Conservation (phyloP, 2,888 invertebrate species). For the Andrena hattorfiana region DNA sequence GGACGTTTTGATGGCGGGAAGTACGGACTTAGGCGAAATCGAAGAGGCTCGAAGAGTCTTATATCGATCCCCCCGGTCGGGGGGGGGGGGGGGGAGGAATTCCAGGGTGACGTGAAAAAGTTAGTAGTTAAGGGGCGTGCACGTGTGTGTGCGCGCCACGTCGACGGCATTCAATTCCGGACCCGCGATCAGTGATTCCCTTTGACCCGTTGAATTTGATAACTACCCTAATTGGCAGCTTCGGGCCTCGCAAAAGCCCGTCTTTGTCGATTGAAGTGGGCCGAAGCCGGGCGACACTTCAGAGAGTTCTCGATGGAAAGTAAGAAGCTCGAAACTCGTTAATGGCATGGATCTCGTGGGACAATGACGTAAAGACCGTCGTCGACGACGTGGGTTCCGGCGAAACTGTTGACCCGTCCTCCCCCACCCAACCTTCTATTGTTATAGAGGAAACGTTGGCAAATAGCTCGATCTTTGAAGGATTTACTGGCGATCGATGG, state of each 20-base stretch:
- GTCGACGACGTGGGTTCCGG: constrained; percentile 35
- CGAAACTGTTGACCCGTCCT: constrained; percentile 26
- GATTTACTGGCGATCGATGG: neutral
- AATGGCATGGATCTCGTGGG: constrained; percentile 68
- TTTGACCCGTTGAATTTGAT: constrained; percentile 68
- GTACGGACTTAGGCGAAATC: neutral
- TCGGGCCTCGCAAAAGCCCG: constrained; percentile 53
- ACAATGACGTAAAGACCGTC: constrained; percentile 64
- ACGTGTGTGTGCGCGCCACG: constrained; percentile 2
- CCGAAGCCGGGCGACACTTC: constrained; percentile 50
- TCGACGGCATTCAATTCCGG: constrained; percentile 31
- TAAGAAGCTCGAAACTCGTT: constrained; percentile 73
- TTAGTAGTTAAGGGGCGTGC: constrained; percentile 12
- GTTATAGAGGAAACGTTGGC: neutral
- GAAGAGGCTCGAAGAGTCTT: constrained; percentile 29
- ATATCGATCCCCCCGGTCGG: neutral
- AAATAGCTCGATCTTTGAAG: constrained; percentile 22
- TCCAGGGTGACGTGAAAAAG: constrained; percentile 9
- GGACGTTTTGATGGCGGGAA: neutral
- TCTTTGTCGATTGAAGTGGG: constrained; percentile 67
- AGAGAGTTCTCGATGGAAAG: constrained; percentile 62
- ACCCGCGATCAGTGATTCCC: constrained; percentile 59
- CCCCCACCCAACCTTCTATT: neutral
- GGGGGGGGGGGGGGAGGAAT: neutral
- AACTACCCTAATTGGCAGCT: constrained; percentile 72